These are phyloP conservation scores for Bryconaethiops microstoma DNA, from an alignment of 2,797 vertebrate genomes.

Conservation along the genomic window DNA sequence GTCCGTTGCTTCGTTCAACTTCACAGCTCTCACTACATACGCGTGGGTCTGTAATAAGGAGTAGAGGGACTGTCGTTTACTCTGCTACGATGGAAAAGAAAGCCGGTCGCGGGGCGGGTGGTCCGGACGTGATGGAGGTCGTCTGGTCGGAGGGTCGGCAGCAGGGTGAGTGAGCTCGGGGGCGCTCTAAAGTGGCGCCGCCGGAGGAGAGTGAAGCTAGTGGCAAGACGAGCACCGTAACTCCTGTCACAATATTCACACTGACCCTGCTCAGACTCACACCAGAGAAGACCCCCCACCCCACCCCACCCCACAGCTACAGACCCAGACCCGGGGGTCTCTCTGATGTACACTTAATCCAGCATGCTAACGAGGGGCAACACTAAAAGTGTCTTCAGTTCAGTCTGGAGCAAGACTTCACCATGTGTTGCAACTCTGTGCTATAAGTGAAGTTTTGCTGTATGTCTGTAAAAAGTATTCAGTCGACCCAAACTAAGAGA, in stretches of 20 bases:
- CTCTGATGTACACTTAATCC: too few species aligned
- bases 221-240: neutral
- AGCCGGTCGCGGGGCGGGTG: neutral
- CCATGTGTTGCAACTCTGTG: too few species aligned
- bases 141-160: conserved; percentile 17
- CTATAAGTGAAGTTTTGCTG: too few species aligned
- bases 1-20: conserved; percentile 55
- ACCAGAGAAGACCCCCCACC: neutral
- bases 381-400: too few species aligned
- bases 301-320: neutral
- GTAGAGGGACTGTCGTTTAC: too few species aligned
- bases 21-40: neutral
- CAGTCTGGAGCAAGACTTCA: too few species aligned
- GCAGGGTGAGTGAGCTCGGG: conserved; percentile 30
- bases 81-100: neutral
- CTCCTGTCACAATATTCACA: neutral
- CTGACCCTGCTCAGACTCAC: neutral
- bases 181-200: conserved; percentile 10
- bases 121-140: conserved; percentile 27
- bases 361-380: too few species aligned
- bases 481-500: too few species aligned
- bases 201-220: conserved; percentile 25
- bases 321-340: neutral
- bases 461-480: too few species aligned
- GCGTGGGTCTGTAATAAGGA: too few species aligned